These are phyloP conservation scores for Urosaurus nigricauda DNA, from an alignment of 2,797 vertebrate genomes.

Conservation along the genomic window DNA sequence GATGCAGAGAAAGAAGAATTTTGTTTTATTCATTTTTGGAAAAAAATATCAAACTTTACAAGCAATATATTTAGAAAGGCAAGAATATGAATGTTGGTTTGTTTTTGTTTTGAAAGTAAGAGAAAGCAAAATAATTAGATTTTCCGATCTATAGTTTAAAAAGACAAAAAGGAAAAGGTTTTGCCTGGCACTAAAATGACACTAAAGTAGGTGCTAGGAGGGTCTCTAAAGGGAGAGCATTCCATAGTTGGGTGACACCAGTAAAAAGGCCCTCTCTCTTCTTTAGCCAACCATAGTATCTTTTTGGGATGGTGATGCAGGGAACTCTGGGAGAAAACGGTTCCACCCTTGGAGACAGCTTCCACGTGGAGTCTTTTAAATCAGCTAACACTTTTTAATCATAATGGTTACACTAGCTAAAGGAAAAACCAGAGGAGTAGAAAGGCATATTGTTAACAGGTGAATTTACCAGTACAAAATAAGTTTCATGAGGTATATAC, in stretches of 20 bases:
- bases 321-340: background rate
- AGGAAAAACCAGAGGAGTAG: background rate
- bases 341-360: background rate
- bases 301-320: background rate
- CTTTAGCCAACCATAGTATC: background rate
- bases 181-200: background rate
- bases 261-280: background rate
- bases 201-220: background rate
- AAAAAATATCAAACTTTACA: background rate
- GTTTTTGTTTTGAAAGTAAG: background rate
- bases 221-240: background rate
- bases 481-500: background rate
- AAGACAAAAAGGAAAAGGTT: background rate
- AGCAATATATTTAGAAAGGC: background rate
- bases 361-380: background rate
- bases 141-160: background rate
- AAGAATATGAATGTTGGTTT: background rate
- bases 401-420: background rate
- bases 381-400: background rate
- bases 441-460: background rate
- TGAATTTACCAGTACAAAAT: background rate
- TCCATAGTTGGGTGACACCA: too few species aligned
- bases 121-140: background rate
- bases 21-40: background rate
- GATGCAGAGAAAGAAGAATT: background rate